Evolutionary conservation across 1,140 invertebrate species (phyloP), one percentile per base, ranked within the genome.

Genomic region (Antheraea mylitta): DNA sequence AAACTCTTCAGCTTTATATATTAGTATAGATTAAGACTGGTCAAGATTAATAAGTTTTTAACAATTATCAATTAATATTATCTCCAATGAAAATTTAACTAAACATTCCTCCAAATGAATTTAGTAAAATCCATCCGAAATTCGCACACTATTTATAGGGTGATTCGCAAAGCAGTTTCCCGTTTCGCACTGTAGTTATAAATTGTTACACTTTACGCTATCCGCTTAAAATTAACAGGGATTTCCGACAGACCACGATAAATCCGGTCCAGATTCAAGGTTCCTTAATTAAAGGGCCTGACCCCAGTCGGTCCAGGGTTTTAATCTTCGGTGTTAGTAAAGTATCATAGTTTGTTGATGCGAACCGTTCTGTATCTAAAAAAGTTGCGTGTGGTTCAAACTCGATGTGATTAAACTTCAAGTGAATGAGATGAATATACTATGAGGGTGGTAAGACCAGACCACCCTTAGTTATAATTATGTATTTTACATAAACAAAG

Each of bases 161-260:
- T 53, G 13, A 53, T 53, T 53, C 11, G 45, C 45, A 53, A 53
- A 53, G 45, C 45, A 53, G 11, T 53, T 53, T 53, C 45, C 11
- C 11, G 45, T 53, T 30, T 53, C 45, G 16, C 45, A 53, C 45
- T 53, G 45, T 53, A 53, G 45, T 53, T 53, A 53, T 53, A 53
- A 53, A 53, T 53, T 53, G 45, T 53, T 53, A 53, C 45, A 53
- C 45, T 53, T 53, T 53, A 53, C 45, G 45, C 45, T 53, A 53
- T 53, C 45, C 45, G 45, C 45, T 53, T 53, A 53, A 53, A 53
- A 53, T 53, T 53, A 53, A 53, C 45, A 53, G 45, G 45, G 45
- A 53, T 53, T 53, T 53, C 45, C 45, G 45, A 53, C 45, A 53
- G 45, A 53, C 45, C 45, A 53, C 16, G 45, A 53, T 53, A 53